Conservation (phyloP, 2,113 vertebrate genomes). For the Mystacornis crossleyi region DNA sequence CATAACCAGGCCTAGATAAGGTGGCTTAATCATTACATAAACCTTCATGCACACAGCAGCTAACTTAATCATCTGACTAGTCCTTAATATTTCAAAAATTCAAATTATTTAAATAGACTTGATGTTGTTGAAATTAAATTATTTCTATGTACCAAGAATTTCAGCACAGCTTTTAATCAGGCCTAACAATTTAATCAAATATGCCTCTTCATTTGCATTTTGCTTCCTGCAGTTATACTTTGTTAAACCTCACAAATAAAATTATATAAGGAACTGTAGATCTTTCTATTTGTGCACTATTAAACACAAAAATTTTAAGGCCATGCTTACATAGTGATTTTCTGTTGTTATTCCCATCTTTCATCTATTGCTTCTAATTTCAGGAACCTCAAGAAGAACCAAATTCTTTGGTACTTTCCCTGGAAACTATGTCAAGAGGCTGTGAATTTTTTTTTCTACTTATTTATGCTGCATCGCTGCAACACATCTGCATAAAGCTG, state of each 20-base stretch:
- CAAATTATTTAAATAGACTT: neutral
- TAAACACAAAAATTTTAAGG: neutral
- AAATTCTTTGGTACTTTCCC: constrained; percentile 99
- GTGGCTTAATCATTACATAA: neutral
- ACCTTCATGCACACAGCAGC: neutral
- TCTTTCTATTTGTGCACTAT: neutral
- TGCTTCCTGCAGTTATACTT: neutral
- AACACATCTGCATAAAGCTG: constrained; percentile 75
- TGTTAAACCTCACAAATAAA: neutral
- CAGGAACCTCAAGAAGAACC: constrained; percentile 97
- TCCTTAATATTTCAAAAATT: neutral
- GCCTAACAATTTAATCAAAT: neutral
- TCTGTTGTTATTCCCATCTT: constrained; percentile 46
- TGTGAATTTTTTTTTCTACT: constrained; percentile 81
- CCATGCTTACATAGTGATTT: neutral
- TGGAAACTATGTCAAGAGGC: constrained; percentile 98
- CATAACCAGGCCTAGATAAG: neutral
- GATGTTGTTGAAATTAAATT: neutral
- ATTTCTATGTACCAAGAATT: neutral
- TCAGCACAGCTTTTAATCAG: neutral
- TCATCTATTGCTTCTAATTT: constrained; percentile 75
- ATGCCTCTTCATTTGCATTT: neutral
- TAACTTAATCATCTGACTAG: neutral
- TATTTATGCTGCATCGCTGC: constrained; percentile 73
- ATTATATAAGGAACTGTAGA: neutral